A percentile compares a stretch with the other conserved stretches of the same genome.
These are phyloP conservation scores for Micromussa lordhowensis DNA, from an alignment of 92 coral and sea anemone genomes.

Conservation along the genomic window DNA sequence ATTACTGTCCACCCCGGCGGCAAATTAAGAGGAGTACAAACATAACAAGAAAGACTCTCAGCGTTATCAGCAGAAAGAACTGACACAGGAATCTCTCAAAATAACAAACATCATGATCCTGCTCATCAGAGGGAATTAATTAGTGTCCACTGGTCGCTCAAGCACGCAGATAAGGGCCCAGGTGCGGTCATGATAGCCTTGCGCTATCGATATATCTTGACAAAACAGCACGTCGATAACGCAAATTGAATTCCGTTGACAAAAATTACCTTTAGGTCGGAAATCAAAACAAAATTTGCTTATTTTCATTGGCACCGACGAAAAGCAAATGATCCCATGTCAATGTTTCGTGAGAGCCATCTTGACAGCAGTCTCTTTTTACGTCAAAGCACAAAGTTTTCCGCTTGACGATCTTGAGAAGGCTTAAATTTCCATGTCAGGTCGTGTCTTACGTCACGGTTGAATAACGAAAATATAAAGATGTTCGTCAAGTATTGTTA, in stretches of 20 bases:
- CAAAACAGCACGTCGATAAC: constrained; percentile 46
- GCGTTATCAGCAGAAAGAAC: background rate
- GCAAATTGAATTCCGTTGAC: constrained; percentile 38
- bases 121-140: constrained; percentile 32
- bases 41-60: background rate
- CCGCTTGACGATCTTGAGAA: background rate
- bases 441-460: background rate
- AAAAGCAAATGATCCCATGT: background rate
- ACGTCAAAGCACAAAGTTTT: background rate
- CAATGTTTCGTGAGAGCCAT: background rate
- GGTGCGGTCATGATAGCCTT: constrained; percentile 19
- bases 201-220: constrained; percentile 27
- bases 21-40: background rate
- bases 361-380: background rate
- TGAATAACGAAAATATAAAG: background rate
- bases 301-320: constrained; percentile 18
- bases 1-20: constrained; percentile 46
- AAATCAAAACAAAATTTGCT: constrained; percentile 2
- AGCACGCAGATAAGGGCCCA: constrained; percentile 25
- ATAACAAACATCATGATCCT: constrained; percentile 20
- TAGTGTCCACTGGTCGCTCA: constrained; percentile 38
- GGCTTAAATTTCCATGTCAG: background rate
- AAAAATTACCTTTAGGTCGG: constrained; percentile 13
- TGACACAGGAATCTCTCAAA: constrained; percentile 33
- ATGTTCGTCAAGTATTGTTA: background rate